Conservation (phyloP, 2,797 vertebrate genomes). For the Jordanella pulchra region DNA sequence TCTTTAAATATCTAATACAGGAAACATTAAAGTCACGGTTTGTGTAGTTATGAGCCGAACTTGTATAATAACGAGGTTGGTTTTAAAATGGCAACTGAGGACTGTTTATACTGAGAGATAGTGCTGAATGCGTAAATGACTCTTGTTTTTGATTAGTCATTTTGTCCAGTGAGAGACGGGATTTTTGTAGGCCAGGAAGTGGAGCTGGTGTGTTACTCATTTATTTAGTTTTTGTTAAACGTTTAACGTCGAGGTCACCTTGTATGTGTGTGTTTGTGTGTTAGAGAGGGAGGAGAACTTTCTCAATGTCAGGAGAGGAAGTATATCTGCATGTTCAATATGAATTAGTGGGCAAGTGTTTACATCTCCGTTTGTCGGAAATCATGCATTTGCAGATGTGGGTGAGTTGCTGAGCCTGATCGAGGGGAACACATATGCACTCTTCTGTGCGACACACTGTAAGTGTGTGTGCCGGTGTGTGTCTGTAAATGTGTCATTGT, state of each 20-base stretch:
- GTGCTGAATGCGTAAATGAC: constrained; percentile 23
- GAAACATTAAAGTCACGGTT: constrained; percentile 12
- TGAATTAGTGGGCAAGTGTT: constrained; percentile 7
- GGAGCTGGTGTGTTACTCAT: constrained; percentile 23
- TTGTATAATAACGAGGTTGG: neutral
- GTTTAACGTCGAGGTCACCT: constrained; percentile 56
- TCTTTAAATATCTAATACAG: neutral
- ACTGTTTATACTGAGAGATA: constrained; percentile 11
- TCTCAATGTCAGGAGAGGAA: constrained; percentile 29
- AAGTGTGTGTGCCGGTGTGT: constrained; percentile 18
- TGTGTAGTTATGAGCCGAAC: neutral
- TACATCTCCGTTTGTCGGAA: constrained; percentile 36
- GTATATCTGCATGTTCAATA: neutral
- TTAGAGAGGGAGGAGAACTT: constrained; percentile 33
- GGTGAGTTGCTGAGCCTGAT: constrained; percentile 38
- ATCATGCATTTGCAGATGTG: constrained; percentile 34
- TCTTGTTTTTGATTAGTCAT: constrained; percentile 35
- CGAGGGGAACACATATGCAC: constrained; percentile 26
- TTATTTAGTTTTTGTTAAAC: constrained; percentile 33
- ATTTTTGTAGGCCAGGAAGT: constrained; percentile 35
- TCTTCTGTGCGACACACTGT: constrained; percentile 14
- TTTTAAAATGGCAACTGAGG: constrained; percentile 9
- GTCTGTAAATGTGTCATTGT: constrained; percentile 35
- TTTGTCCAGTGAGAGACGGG: constrained; percentile 34
- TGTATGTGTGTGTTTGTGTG: constrained; percentile 23